phyloP scores from a whole-genome alignment of 2,888 invertebrate genomes.

The Rutpela maculata region DNA sequence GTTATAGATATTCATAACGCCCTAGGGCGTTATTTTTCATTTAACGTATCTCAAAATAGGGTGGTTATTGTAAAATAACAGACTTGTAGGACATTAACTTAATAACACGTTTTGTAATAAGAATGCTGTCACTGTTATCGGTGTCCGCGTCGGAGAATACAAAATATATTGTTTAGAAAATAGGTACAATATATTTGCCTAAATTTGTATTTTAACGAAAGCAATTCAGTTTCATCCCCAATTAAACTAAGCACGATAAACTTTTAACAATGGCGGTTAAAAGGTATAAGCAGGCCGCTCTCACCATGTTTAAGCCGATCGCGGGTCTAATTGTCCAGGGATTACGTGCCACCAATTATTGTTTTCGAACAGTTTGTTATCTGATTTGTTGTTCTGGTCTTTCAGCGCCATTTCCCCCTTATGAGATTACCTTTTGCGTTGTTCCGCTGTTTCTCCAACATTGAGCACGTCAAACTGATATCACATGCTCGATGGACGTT shows the following conservation, averaged over 20 bases:
- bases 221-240: conserved; percentile 5
- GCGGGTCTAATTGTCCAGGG: conserved; percentile 63
- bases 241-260: conserved; percentile 25
- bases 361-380: conserved; percentile 65
- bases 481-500: background rate
- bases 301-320: conserved; percentile 12
- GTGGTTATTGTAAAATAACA: too few relatives aligned
- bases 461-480: conserved; percentile 45
- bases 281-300: background rate
- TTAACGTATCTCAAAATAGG: too few relatives aligned
- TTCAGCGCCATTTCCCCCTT: conserved; percentile 63
- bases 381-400: conserved; percentile 65
- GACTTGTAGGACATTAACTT: too few relatives aligned
- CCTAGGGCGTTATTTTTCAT: too few relatives aligned
- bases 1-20: too few relatives aligned
- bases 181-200: background rate
- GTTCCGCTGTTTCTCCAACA: conserved; percentile 49
- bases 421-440: conserved; percentile 56
- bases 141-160: background rate
- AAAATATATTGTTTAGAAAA: background rate
- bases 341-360: conserved; percentile 66
- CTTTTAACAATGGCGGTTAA: conserved; percentile 13
- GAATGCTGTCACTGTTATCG: background rate
- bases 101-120: too few relatives aligned
- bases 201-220: conserved; percentile 1